Evolutionary conservation across 2,888 invertebrate genomes (phyloP).

Genomic region (Platerodrilus igneus): DNA sequence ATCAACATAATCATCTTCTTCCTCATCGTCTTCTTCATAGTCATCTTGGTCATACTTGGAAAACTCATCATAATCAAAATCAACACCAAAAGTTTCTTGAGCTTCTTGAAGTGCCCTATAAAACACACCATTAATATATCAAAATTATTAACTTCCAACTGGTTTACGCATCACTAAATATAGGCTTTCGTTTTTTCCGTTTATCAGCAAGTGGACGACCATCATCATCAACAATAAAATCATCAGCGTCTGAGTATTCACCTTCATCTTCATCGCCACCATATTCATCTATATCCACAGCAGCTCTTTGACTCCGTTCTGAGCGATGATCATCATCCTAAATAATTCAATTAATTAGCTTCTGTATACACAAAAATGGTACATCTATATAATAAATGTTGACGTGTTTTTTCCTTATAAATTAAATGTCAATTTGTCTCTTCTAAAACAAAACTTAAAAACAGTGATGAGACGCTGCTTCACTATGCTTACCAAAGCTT

Average conservation of each 20-base stretch:
- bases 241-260: slow-evolving; percentile 84
- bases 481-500: too few species aligned
- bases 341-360: too few species aligned
- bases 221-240: slow-evolving; percentile 97
- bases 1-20: slow-evolving; percentile 75
- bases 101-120: slow-evolving; percentile 88
- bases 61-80: slow-evolving; percentile 92
- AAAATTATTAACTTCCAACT: too few species aligned
- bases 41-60: slow-evolving; percentile 83
- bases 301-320: slow-evolving; percentile 61
- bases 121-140: slow-evolving; percentile 12
- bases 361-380: too few species aligned
- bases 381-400: too few species aligned
- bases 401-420: too few species aligned
- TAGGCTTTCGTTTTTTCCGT: slow-evolving; percentile 72
- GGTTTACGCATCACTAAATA: slow-evolving; percentile 86
- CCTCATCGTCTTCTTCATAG: slow-evolving; percentile 79
- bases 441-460: too few species aligned
- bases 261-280: slow-evolving; percentile 76
- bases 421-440: too few species aligned
- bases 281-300: slow-evolving; percentile 60
- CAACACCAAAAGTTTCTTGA: slow-evolving; percentile 98
- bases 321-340: slow-evolving; percentile 78
- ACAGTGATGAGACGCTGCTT: too few species aligned
- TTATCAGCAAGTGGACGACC: slow-evolving; percentile 81